Evolutionary conservation across 2,113 vertebrate species (phyloP).

Genomic region (Lasiurus cinereus): DNA sequence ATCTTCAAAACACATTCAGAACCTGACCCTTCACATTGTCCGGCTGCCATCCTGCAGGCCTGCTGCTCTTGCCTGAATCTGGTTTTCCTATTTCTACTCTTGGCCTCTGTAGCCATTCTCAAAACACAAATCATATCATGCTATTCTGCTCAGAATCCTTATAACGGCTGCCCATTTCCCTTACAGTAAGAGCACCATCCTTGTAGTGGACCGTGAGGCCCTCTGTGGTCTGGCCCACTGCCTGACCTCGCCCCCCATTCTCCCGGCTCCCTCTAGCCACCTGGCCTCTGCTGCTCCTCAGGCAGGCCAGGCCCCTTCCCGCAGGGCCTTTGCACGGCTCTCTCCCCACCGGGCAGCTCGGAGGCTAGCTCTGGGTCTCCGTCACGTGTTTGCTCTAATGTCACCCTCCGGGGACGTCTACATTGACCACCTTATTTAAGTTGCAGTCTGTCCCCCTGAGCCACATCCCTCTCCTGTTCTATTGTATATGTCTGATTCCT

Average conservation of each 20-base stretch:
- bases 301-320: neutral
- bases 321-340: neutral
- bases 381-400: neutral
- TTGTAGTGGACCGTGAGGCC: neutral
- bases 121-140: neutral
- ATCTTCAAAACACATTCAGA: neutral
- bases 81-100: neutral
- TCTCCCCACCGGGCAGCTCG: neutral
- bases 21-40: neutral
- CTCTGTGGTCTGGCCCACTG: neutral
- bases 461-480: neutral
- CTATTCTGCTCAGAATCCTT: neutral
- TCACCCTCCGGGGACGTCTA: neutral
- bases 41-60: neutral
- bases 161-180: neutral
- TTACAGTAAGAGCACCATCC: neutral
- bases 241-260: neutral
- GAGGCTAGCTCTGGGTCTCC: neutral
- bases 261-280: neutral
- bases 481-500: neutral
- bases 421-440: neutral
- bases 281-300: neutral
- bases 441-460: neutral
- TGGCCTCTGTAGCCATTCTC: neutral
- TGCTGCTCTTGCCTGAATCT: neutral